Evolutionary conservation across 1,140 invertebrate species (phyloP), one percentile per base, ranked within the genome.

Genomic region (Triops longicaudatus): DNA sequence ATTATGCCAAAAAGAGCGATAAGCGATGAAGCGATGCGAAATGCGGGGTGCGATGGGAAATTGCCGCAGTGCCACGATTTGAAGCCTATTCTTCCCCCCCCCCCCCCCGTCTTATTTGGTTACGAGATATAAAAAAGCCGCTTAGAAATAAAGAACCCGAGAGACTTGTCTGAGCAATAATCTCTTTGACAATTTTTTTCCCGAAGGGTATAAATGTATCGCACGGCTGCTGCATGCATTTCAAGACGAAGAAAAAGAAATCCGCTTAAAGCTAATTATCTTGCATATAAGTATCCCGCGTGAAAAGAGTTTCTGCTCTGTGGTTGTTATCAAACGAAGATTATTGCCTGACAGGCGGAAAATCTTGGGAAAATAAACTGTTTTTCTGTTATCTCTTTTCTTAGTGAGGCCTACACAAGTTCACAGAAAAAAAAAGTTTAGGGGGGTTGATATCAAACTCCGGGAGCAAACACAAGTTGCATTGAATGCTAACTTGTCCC

Each of bases 221-320:
- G 31, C 31, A 63, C 6, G 50, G 50, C 50, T 37, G 22, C 50
- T 17, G 50, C 50, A 14, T 63, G 50, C 50, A 10, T 63, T 63
- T 63, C 50, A 63, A 63, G 50, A n/a, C 22, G 50, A 63, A 22
- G 50, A 63, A 63, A 63, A 63, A 63, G 50, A 63, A 63, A 63
- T 63, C 50, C 50, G 50, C 50, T 63, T 63, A 63, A 63, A 63
- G 50, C 50, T 63, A 63, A 63, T 63, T 63, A 63, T 63, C 50
- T 63, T 63, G 50, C 50, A 63, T 63, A 63, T 63, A 63, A 63
- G 50, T 63, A 63, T 63, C 50, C 50, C 50, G 50, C 50, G 50
- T 63, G 50, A 63, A 63, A 63, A 63, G 50, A 63, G 50, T 63
- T 63, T 63, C 50, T 63, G 50, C 50, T 63, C 50, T 22, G 50